Evolutionary conservation across 1,140 invertebrate species (phyloP).

Genomic region (Thaumatotibia leucotreta): DNA sequence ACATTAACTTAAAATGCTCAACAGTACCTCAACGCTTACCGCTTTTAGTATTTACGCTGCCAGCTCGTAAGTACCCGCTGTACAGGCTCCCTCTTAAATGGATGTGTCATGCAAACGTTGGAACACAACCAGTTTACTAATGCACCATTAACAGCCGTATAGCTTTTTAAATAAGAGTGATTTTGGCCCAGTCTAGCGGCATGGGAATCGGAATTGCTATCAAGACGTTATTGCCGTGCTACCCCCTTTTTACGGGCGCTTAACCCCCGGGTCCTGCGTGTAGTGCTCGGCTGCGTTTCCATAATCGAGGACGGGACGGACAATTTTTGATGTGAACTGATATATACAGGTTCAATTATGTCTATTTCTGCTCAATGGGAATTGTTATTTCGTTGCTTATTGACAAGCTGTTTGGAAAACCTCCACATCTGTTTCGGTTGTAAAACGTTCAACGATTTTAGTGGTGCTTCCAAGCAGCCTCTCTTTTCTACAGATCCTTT

Average conservation of each 20-base stretch:
- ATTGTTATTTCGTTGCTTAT: no score
- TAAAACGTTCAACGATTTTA: no score
- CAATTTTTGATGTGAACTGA: neutral
- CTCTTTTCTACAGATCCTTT: no score
- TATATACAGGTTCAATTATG: no score
- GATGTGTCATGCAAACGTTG: conserved; percentile 53
- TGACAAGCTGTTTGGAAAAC: no score
- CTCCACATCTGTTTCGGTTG: no score
- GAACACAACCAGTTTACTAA: conserved; percentile 25
- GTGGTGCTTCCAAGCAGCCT: no score
- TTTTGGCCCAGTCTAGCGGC: conserved; percentile 12
- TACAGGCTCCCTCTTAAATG: conserved; percentile 40
- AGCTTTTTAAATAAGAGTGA: neutral
- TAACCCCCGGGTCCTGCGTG: conserved; percentile 51
- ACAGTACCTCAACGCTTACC: neutral
- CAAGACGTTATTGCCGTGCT: conserved; percentile 61
- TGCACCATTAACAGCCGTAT: conserved; percentile 16
- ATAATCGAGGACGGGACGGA: conserved; percentile 21
- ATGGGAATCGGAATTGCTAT: conserved; percentile 38
- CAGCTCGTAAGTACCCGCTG: neutral
- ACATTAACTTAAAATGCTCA: neutral
- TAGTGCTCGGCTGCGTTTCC: conserved; percentile 32
- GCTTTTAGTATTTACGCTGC: neutral
- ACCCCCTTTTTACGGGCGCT: conserved; percentile 65
- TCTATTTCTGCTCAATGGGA: no score